A percentile compares a stretch with the other conserved stretches of the same genome.
phyloP scores from a whole-genome alignment of 2,797 vertebrate genomes.

The Syngnathus acus region DNA sequence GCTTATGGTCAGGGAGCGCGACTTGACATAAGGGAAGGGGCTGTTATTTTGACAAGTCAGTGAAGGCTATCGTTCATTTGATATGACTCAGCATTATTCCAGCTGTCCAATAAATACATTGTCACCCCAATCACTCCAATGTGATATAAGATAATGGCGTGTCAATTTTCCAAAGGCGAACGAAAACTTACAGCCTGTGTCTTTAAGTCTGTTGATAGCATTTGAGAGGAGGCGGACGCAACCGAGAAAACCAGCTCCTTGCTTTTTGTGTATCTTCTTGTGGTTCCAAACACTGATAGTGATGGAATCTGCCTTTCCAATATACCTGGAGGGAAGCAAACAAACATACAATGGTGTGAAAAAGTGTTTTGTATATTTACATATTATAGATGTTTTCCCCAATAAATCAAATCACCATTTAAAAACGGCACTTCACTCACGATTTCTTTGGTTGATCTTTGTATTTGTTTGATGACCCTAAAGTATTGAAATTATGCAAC shows the following conservation, averaged over 20 bases:
- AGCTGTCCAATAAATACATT: no score
- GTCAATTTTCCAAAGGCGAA: conserved; percentile 3
- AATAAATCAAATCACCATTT: no score
- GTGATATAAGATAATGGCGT: no score
- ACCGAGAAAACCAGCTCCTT: conserved; percentile 95
- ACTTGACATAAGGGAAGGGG: conserved; percentile 19
- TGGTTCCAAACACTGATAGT: conserved; percentile 99
- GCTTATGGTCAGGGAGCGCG: conserved; percentile 16
- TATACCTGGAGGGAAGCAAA: conserved; percentile 62
- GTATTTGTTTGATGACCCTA: no score
- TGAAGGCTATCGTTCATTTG: conserved; percentile 17
- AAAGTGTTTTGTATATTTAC: no score
- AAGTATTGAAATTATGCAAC: no score
- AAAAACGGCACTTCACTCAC: no score
- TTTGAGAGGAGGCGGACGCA: conserved; percentile 96
- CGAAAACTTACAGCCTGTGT: conserved; percentile 90
- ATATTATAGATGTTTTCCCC: no score
- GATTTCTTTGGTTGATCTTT: no score
- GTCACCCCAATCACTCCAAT: no score
- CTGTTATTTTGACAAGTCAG: conserved; percentile 29
- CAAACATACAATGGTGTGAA: background rate
- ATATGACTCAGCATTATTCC: background rate
- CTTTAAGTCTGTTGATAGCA: conserved; percentile 95
- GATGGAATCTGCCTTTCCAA: conserved; percentile 95
- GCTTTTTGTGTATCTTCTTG: conserved; percentile 99